Evolutionary conservation across 2,888 invertebrate genomes (phyloP), one percentile per base, ranked within the genome.

Genomic region (Oxycera nigricornis): DNA sequence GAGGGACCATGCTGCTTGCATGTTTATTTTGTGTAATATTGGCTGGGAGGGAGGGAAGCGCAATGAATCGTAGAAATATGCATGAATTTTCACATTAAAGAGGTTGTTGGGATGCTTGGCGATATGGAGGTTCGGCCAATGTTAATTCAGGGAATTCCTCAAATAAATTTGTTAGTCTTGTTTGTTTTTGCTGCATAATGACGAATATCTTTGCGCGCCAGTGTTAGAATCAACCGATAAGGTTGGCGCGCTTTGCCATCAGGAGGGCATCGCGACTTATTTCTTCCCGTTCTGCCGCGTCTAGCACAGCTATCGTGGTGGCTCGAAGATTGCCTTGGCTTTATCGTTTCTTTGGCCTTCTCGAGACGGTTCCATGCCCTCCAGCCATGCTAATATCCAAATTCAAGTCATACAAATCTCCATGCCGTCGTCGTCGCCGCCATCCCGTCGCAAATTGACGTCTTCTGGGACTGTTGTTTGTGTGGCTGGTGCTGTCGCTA

Each of bases 371-470:
- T 55, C 52, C 52, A 20, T 20, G 52, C 52, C 22, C 52, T 22
- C 52, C 17, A 20, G 20, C 17, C 52, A 6, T 22, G 3, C 4
- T 30, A 28, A n/a, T 30, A 59, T 28, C 26, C 59, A 26, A 59
- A 59, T 59, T 59, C 59, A 59, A 28, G 59, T 59, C 30, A 59
- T 59, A 59, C 59, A 59, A 59, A 28, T 11, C 30, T 46, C 6
- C 46, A 46, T 46, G n/a, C 59, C n/a, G 59, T 24, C 11, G 55
- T 7, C 3, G 26, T 28, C 59, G 30, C 11, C 59, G 59, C 24
- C 59, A 59, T 28, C n/a, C 59, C 59, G 6, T 59, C 17, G 9
- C 59, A 59, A n/a, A 59, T 59, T 59, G 59, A 59, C n/a, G 59
- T 59, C 30, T 59, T 24, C 59, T 59, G 17, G 24, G 17, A n/a